Evolutionary conservation across 2,888 invertebrate genomes (phyloP), one percentile per base, ranked within the genome.

Genomic region (Meandrusa payeni): DNA sequence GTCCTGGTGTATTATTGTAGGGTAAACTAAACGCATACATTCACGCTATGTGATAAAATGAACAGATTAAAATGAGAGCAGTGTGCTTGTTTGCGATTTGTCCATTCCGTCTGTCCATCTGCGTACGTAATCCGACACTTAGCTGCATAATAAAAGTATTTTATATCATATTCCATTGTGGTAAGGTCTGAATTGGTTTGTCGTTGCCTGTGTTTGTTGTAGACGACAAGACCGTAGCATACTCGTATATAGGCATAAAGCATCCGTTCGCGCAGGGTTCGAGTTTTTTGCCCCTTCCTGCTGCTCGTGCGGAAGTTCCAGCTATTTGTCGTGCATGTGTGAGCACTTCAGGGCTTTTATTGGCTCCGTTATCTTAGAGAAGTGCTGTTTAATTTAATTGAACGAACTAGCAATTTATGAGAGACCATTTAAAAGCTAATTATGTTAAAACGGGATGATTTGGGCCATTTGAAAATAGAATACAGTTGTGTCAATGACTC

Each of bases 71-170:
- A 4, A 5, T 2, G 5, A 11, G 10, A 6, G 11, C 12, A 27
- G 6, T 27, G 26, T 27, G 11, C 26, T 27, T 29, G 12, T 12
- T 33, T 33, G 20, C 24, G 32, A 27, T 33, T 41, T 20, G 32
- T 41, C 41, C 39, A 29, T 38, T 20, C 9, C 15, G 7, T 23
- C 11, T 19, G 27, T 41, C 20, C 42, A 42, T 42, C 36, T 42
- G 42, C 36, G 36, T 36, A 5, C n/a, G 41, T 36, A 42, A 42
- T 29, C 23, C n/a, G 42, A 42, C 23, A 36, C 29, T 31, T 1
- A 2, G 7, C 6, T 5, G 3, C 1, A 1, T 2, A 2, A 9
- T 5, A 5, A 19, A 23, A 4, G 0, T 1, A 37, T 24, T 36
- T 24, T 24, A 7, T 7, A 7, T 4, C 17, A 19, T 37, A 24